These are phyloP conservation scores for Salvelinus namaycush DNA, from an alignment of 2,113 vertebrate species.

Conservation along the genomic window DNA sequence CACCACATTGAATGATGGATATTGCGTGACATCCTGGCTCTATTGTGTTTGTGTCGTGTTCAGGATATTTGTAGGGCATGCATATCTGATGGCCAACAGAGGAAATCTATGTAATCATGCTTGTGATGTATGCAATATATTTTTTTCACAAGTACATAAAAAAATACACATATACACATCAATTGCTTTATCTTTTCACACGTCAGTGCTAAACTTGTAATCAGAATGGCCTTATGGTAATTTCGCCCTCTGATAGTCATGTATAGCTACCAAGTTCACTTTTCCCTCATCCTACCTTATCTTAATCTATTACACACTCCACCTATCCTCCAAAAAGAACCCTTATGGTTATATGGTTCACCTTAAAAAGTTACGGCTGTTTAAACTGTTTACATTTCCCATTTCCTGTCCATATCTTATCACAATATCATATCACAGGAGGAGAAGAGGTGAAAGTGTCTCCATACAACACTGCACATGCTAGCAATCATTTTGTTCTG, in stretches of 20 bases:
- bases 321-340: not conserved
- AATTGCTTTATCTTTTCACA: not conserved
- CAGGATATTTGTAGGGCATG: not conserved
- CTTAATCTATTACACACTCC: not conserved
- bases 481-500: slow-evolving; percentile 23
- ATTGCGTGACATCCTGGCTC: not conserved
- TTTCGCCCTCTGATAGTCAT: not conserved
- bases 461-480: slow-evolving; percentile 17
- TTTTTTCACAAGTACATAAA: not conserved
- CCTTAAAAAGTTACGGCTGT: not conserved
- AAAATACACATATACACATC: not conserved
- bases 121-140: not conserved
- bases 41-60: not conserved
- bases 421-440: not conserved
- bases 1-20: not conserved
- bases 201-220: not conserved
- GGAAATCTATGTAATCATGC: not conserved
- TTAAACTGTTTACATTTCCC: not conserved
- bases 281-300: not conserved
- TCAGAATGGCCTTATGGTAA: not conserved
- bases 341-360: not conserved
- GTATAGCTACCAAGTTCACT: not conserved
- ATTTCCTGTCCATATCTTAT: not conserved
- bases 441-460: slow-evolving; percentile 26
- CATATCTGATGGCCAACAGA: not conserved